Evolutionary conservation across 1,140 invertebrate genomes (phyloP).

Genomic region (Caenorhabditis brenneri): DNA sequence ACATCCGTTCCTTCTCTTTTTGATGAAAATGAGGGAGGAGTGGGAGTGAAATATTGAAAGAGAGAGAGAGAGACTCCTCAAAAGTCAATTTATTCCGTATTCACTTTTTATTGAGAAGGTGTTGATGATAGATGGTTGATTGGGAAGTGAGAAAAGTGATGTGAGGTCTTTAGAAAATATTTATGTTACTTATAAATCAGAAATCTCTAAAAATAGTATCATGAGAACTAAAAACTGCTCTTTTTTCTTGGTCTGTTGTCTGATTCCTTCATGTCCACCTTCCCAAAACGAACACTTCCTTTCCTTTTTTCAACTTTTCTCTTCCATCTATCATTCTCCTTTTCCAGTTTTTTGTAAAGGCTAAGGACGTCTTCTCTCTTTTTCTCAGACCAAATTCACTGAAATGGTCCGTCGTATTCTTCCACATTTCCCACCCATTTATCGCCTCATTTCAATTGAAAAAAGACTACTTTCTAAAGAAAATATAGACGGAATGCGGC

Average conservation of each 20-base stretch:
- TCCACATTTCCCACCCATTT: background rate
- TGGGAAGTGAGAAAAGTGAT: no score
- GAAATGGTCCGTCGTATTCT: no score
- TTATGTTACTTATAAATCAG: no score
- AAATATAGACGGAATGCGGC: background rate
- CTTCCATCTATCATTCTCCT: background rate
- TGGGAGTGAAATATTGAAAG: no score
- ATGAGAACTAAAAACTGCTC: background rate
- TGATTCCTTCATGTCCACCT: background rate
- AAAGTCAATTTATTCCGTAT: no score
- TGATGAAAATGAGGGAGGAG: no score
- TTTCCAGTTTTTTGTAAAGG: background rate
- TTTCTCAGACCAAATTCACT: no score
- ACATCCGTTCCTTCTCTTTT: no score
- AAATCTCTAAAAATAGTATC: background rate
- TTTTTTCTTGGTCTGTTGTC: background rate
- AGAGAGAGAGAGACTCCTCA: no score
- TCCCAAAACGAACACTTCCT: background rate
- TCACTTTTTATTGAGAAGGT: no score
- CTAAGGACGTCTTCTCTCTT: background rate
- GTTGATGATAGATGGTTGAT: no score
- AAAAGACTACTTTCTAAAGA: background rate
- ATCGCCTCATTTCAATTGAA: background rate
- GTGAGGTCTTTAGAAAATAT: no score
- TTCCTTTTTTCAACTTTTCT: background rate